Conservation (phyloP, 2,888 invertebrate species). For the Gasteruption jaculator region DNA sequence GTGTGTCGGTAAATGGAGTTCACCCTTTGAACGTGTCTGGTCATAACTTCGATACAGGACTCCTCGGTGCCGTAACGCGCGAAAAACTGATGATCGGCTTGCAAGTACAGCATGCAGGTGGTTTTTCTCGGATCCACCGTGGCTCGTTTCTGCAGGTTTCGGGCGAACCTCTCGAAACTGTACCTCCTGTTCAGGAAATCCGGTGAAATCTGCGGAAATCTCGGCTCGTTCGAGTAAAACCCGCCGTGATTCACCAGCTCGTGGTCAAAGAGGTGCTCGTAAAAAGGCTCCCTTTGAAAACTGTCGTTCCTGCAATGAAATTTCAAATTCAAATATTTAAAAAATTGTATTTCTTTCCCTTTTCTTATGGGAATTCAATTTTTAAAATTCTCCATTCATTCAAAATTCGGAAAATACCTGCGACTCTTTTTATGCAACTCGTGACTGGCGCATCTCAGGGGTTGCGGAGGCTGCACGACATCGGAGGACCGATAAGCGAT, state of each 20-base stretch:
- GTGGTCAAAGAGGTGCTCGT: constrained; percentile 44
- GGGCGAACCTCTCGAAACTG: constrained; percentile 36
- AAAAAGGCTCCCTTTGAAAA: no score
- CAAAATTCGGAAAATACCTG: no score
- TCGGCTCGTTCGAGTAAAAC: constrained; percentile 42
- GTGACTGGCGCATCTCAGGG: constrained; percentile 60
- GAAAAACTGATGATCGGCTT: constrained; percentile 95
- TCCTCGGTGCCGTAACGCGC: constrained; percentile 91
- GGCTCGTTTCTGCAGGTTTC: constrained; percentile 55
- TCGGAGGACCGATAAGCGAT: constrained; percentile 81
- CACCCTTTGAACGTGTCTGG: constrained; percentile 88
- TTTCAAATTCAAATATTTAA: no score
- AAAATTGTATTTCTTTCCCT: no score
- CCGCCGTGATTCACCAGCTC: constrained; percentile 38
- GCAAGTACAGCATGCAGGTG: constrained; percentile 91
- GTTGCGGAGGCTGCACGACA: constrained; percentile 55
- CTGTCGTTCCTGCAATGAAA: no score
- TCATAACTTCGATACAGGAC: constrained; percentile 93
- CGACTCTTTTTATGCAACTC: constrained; percentile 57
- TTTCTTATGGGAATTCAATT: no score
- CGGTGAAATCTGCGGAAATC: constrained; percentile 10
- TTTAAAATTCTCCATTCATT: no score
- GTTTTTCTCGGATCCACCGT: constrained; percentile 82
- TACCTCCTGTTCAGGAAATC: not conserved
- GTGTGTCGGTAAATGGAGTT: constrained; percentile 84